Conservation (phyloP, 2,113 vertebrate genomes). For the Pollachius pollachius region DNA sequence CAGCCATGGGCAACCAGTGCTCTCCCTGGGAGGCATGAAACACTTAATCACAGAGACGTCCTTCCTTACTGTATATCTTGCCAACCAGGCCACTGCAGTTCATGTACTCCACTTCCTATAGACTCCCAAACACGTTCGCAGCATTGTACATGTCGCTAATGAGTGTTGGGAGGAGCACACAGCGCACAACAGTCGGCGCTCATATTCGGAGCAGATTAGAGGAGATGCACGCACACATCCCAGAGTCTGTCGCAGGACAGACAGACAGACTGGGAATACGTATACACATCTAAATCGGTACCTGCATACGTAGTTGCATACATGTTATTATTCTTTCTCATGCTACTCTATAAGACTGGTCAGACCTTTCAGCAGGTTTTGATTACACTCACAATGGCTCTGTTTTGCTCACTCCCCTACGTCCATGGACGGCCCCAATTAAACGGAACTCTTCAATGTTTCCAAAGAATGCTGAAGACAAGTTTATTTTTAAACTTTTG, state of each 20-base stretch:
- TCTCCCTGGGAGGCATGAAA: constrained; percentile 18
- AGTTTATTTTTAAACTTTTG: neutral
- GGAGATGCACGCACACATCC: too few species aligned
- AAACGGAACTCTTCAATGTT: too few species aligned
- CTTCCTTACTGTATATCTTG: neutral
- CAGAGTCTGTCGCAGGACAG: too few species aligned
- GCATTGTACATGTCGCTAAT: neutral
- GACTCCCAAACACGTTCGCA: neutral
- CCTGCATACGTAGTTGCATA: too few species aligned
- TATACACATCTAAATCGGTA: too few species aligned
- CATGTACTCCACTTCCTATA: constrained; percentile 5
- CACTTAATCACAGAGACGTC: constrained; percentile 19
- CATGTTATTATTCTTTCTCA: too few species aligned
- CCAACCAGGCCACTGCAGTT: constrained; percentile 1
- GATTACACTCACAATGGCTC: neutral
- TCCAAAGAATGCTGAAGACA: too few species aligned
- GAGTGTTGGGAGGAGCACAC: neutral
- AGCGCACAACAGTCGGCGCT: neutral
- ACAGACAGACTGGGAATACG: too few species aligned
- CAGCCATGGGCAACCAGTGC: constrained; percentile 23
- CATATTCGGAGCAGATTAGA: neutral
- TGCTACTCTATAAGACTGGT: neutral
- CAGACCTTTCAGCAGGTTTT: neutral
- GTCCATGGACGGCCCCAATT: neutral
- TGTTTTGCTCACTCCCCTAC: neutral